Percentiles rank a stretch among this genome's conserved stretches.
These are phyloP conservation scores for Sphecodes monilicornis DNA, from an alignment of 2,888 invertebrate species.

Conservation along the genomic window DNA sequence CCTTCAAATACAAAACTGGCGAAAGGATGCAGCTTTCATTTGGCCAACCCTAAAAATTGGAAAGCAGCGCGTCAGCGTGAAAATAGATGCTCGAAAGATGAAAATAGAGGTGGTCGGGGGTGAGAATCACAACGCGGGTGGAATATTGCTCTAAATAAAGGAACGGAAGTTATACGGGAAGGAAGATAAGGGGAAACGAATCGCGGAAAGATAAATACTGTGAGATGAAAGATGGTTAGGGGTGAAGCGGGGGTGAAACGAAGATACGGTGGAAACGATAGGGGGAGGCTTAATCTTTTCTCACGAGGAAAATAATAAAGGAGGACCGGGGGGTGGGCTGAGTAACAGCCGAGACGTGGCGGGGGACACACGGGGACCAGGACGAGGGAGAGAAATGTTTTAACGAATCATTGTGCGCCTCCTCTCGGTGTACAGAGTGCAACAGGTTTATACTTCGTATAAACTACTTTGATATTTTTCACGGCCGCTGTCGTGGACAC, in stretches of 20 bases:
- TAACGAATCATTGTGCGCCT: conserved; percentile 6
- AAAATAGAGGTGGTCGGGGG: neutral
- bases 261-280: conserved; percentile 43
- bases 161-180: conserved; percentile 42
- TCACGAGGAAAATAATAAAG: conserved; percentile 48
- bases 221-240: conserved; percentile 49
- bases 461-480: neutral
- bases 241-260: conserved; percentile 28
- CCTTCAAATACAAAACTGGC: too few relatives aligned
- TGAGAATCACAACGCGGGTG: neutral
- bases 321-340: neutral
- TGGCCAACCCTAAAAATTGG: too few relatives aligned
- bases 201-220: conserved; percentile 51
- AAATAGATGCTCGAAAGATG: neutral
- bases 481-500: neutral
- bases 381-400: neutral
- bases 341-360: conserved; percentile 13
- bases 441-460: neutral
- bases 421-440: neutral
- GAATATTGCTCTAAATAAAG: conserved; percentile 51
- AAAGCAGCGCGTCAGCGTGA: neutral
- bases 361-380: neutral
- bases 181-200: conserved; percentile 48
- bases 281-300: conserved; percentile 53
- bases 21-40: too few relatives aligned